Base-by-base conservation (phyloP, 1,140 invertebrate genomes). In the Anthonomus grandis region DNA sequence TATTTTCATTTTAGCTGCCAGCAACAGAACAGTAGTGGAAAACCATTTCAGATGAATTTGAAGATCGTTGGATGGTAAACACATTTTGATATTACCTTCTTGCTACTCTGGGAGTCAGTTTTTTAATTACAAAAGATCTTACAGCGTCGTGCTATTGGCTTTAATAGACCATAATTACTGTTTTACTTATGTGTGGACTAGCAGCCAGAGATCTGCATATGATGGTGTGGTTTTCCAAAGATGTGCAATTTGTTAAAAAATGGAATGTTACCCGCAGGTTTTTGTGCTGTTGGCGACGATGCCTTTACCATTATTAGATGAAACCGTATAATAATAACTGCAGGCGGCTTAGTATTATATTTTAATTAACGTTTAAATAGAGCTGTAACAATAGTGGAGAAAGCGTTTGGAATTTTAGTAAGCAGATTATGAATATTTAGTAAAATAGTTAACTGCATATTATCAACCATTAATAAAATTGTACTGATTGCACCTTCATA, bases 1-100 rank as follows among this genome's bases (percentile, higher is more conserved):
- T 38, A 8, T 38, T 38, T 38, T 38, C 5, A 8, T n/a, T 31
- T 31, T 31, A 31, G n/a, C 6, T 31, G 27, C n/a, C n/a, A n/a
- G 6, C 27, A 31, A 31, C 27, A 38, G 37, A 38, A 38, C 10
- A 38, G 37, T 10, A 38, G 37, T 38, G 37, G 37, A 38, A 38
- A 38, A 38, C 17, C 12, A 38, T 38, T 38, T 10, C 37, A 38
- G 13, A 38, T 38, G 13, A n/a, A 31, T 31, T 31, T n/a, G 27
- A 31, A 31, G 27, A 31, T 31, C 27, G n/a, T 31, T 31, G 27
- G 37, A 38, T n/a, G 12, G 12, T 38, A n/a, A 10, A 10, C 6
- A 15, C 10, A 4, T 38, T 5, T 38, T 38, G 37, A n/a, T 10
- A 15, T 38, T 10, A 38, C 5, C 37, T 38, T 15, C 37, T 38